Conservation (phyloP, 2,113 vertebrate genomes). For the Mus pahari region DNA sequence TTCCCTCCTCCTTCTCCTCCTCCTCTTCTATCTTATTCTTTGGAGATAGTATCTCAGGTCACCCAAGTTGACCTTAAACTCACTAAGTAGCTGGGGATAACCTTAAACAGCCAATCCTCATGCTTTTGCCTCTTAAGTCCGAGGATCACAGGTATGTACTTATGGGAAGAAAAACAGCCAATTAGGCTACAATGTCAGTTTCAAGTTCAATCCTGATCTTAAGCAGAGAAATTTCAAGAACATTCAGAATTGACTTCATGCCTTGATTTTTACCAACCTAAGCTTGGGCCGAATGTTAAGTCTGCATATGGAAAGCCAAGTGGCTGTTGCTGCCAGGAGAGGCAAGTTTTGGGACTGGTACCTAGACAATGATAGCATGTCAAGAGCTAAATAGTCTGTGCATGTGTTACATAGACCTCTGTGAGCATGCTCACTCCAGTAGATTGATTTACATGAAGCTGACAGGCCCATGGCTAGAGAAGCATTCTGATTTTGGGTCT, state of each 20-base stretch:
- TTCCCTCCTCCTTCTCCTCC: too few species aligned
- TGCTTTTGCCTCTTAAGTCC: too few species aligned
- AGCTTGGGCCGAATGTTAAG: not conserved
- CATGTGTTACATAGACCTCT: not conserved
- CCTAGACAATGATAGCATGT: not conserved
- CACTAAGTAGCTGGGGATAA: too few species aligned
- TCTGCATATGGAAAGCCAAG: not conserved
- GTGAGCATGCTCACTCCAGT: not conserved
- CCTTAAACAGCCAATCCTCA: too few species aligned
- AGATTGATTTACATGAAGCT: not conserved
- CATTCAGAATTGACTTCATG: not conserved
- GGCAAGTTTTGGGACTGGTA: slow-evolving; percentile 14
- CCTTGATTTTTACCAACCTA: not conserved
- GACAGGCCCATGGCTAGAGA: not conserved
- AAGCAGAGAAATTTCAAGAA: slow-evolving; percentile 39
- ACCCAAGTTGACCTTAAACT: not conserved
- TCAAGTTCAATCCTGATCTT: slow-evolving; percentile 24
- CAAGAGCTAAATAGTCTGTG: not conserved
- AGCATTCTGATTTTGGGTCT: slow-evolving; percentile 82
- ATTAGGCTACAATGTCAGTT: not conserved
- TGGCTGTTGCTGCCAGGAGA: not conserved
- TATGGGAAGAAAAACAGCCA: not conserved
- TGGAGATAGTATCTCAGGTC: not conserved
- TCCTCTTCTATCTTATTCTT: not conserved
- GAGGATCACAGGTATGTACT: too few species aligned